Evolutionary conservation across 2,113 vertebrate species (phyloP).

Genomic region (Dendrocopos noguchii): DNA sequence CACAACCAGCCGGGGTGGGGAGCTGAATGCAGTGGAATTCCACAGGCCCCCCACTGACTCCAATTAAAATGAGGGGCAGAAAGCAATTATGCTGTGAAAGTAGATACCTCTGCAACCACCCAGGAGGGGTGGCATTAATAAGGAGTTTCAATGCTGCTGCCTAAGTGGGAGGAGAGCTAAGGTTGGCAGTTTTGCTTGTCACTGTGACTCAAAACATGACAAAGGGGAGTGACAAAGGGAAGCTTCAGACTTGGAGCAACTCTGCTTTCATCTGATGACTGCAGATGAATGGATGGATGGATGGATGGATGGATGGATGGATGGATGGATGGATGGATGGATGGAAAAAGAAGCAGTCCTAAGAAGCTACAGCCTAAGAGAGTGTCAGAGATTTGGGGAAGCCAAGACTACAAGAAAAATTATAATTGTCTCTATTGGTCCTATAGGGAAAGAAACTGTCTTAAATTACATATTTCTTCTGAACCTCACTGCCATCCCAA

Average conservation of each 20-base stretch:
- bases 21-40: slow-evolving; percentile 5
- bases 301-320: too few relatives aligned
- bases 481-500: background rate
- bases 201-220: background rate
- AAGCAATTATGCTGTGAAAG: slow-evolving; percentile 44
- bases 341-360: background rate
- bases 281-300: too few relatives aligned
- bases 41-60: slow-evolving; percentile 29
- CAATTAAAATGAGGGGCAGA: slow-evolving; percentile 70
- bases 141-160: slow-evolving; percentile 54
- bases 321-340: background rate
- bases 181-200: slow-evolving; percentile 3
- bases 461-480: background rate
- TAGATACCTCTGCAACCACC: slow-evolving; percentile 41
- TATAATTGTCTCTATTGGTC: background rate
- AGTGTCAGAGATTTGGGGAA: background rate
- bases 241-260: accelerated
- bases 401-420: background rate
- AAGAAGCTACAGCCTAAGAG: background rate
- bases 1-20: background rate
- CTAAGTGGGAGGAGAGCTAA: slow-evolving; percentile 69
- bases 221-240: slow-evolving; percentile 5
- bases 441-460: background rate
- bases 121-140: slow-evolving; percentile 39
- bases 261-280: background rate